phyloP scores from a whole-genome alignment of 2,113 vertebrate species.

The Tachysurus vachellii region DNA sequence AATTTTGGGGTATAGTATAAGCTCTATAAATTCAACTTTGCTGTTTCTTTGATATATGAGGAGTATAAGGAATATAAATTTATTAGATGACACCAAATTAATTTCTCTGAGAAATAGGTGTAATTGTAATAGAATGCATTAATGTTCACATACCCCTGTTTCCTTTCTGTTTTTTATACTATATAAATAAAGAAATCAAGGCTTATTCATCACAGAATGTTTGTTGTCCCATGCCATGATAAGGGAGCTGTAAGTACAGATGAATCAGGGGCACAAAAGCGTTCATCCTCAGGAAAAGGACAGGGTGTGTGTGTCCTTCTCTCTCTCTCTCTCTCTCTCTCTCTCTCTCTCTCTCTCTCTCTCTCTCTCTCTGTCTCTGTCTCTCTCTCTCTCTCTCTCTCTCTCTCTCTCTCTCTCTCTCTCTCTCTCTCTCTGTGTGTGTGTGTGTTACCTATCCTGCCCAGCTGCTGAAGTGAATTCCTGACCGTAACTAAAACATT shows the following conservation, averaged over 20 bases:
- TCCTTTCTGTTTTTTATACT: background rate
- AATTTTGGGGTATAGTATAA: background rate
- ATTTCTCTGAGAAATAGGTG: no score
- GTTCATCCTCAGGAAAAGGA: slow-evolving; percentile 38
- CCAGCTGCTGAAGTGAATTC: slow-evolving; percentile 17
- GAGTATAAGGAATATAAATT: background rate
- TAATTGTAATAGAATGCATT: background rate
- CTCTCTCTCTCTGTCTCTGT: no score
- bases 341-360: no score
- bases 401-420: no score
- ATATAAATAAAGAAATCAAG: background rate
- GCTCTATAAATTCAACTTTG: background rate
- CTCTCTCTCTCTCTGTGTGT: no score
- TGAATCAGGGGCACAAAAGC: background rate
- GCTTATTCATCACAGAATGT: slow-evolving; percentile 11
- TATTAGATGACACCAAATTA: background rate
- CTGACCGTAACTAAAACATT: background rate
- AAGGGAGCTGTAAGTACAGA: background rate
- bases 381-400: no score
- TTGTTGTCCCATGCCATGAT: background rate
- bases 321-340: no score
- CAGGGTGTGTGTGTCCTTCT: slow-evolving; percentile 43
- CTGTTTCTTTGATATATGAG: background rate
- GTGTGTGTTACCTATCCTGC: slow-evolving; percentile 28
- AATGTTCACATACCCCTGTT: background rate